These are phyloP conservation scores for Meandrina meandrites DNA, from an alignment of 92 coral and sea anemone species.

Conservation along the genomic window DNA sequence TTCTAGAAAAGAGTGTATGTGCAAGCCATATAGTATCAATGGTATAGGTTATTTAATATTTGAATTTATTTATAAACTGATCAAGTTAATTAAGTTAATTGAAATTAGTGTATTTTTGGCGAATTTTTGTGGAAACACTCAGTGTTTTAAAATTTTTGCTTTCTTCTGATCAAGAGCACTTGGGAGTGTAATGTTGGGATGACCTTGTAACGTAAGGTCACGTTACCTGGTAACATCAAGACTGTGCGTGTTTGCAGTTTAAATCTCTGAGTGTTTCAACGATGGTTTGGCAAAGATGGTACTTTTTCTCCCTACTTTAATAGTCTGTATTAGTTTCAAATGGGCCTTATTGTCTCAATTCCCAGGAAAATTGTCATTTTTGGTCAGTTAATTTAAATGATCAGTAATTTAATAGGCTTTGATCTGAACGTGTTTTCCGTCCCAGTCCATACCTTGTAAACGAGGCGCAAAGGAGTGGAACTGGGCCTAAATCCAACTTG, in stretches of 20 bases:
- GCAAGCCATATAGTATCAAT: neutral
- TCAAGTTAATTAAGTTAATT: neutral
- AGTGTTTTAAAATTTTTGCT: neutral
- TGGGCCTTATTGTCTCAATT: too few relatives aligned
- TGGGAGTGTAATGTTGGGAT: too few relatives aligned
- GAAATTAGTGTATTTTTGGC: neutral
- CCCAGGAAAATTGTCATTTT: neutral
- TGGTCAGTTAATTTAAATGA: neutral
- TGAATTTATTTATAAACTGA: slow-evolving; percentile 20
- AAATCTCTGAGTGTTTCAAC: neutral
- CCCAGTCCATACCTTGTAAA: neutral
- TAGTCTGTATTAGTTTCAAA: neutral
- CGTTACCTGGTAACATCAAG: too few relatives aligned
- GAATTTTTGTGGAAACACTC: neutral
- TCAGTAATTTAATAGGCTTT: neutral
- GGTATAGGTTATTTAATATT: slow-evolving; percentile 5
- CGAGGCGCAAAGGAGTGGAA: neutral
- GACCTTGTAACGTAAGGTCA: too few relatives aligned
- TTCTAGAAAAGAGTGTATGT: neutral
- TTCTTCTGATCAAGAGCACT: too few relatives aligned
- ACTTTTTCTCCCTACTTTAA: neutral
- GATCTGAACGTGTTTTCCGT: neutral
- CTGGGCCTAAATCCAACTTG: neutral
- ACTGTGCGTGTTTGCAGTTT: too few relatives aligned
- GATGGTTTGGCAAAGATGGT: neutral